Evolutionary conservation across 1,140 invertebrate species (phyloP), one percentile per base, ranked within the genome.

Genomic region (Matsumurasca onukii): DNA sequence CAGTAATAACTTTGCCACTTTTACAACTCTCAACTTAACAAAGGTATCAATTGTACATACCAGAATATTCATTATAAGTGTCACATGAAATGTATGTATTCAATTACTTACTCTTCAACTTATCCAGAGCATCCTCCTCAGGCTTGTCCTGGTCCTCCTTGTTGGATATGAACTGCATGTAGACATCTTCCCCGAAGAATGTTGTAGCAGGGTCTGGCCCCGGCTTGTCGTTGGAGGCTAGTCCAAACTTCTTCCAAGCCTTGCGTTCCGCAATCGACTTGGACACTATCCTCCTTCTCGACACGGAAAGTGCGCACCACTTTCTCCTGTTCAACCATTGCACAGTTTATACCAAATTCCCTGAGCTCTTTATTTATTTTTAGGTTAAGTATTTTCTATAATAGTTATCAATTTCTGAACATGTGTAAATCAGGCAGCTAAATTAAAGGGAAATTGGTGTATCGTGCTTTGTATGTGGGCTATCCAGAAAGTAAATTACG

Each of bases 151-250:
- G 89, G 71, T 95, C 93, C 75, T 95, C 91, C 78, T 94, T 94
- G 72, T 85, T 89, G 1, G 91, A 91, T 39, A 95, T 87, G 75
- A 93, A 95, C 73, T 93, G 94, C 93, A 99, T 97, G 72, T 89
- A 92, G 3, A 99, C 92, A 82, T 98, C 97, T 85, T 99, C 98
- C 70, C 91, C 90, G 1, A 95, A 90, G 76, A 97, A 91, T 1
- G 98, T 99, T 0, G 96, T 99, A 0, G 95, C 89, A 25, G 97
- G 93, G 80, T 98, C 97, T 0, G 97, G 97, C 1, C 97, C 97
- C 3, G 94, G 93, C 72, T 94, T 92, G 77, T 99, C 97, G 76
- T 87, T 86, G 25, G 85, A 85, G 3, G 94, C 95, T 68, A 91
- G 89, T 31, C 97, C 97, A 85, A 96, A 99, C 80, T 99, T 99